Percentiles rank a stretch among this genome's conserved stretches.
phyloP scores from a whole-genome alignment of 1,140 invertebrate species.

The Macrotrachela quadricornifera region DNA sequence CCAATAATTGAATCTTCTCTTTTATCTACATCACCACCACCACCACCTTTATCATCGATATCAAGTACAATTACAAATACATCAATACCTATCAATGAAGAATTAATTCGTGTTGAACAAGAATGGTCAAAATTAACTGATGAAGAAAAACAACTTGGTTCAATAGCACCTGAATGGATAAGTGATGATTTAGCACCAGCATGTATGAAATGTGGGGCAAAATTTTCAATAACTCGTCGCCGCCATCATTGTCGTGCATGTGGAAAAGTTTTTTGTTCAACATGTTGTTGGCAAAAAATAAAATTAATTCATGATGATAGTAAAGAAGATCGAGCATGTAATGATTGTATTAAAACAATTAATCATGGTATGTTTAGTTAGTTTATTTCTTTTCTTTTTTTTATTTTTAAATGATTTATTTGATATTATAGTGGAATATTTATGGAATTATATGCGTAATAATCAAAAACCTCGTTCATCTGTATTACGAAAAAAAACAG shows the following conservation, averaged over 20 bases:
- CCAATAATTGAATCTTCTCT: too few relatives aligned
- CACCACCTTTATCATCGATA: too few relatives aligned
- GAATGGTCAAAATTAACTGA: slow-evolving; percentile 12
- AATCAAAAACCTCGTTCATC: neutral
- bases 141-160: slow-evolving; percentile 37
- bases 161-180: slow-evolving; percentile 57
- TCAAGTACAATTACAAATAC: too few relatives aligned
- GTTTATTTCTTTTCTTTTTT: too few relatives aligned
- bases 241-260: slow-evolving; percentile 84
- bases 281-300: slow-evolving; percentile 51
- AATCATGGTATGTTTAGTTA: slow-evolving; percentile 11
- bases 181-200: slow-evolving; percentile 58
- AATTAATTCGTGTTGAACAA: too few relatives aligned
- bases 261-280: slow-evolving; percentile 29
- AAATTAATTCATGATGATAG: slow-evolving; percentile 20
- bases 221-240: slow-evolving; percentile 76
- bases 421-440: neutral
- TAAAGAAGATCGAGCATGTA: slow-evolving; percentile 35
- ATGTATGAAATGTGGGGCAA: slow-evolving; percentile 72
- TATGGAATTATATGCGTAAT: neutral
- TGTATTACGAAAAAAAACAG: neutral
- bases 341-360: slow-evolving; percentile 21
- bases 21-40: too few relatives aligned
- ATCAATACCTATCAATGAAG: too few relatives aligned
- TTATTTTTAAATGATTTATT: neutral